These are phyloP conservation scores for Thaumetopoea pityocampa DNA, from an alignment of 1,140 invertebrate genomes.

Conservation along the genomic window DNA sequence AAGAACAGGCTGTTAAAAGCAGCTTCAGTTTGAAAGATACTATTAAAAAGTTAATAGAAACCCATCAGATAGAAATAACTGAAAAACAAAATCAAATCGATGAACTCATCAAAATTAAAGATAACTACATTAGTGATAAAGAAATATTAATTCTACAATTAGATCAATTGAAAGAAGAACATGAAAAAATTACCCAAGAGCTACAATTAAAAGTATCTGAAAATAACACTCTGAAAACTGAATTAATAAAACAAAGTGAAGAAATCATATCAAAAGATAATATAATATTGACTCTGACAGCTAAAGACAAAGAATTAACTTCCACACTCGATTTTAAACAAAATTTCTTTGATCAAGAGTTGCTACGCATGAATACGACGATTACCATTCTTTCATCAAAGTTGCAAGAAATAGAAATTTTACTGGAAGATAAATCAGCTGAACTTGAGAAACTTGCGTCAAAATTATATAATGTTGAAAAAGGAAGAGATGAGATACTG, in stretches of 20 bases:
- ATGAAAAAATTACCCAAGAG: constrained; percentile 11
- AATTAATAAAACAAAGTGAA: constrained; percentile 2
- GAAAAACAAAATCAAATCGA: constrained; percentile 10
- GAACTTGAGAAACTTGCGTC: constrained; percentile 7
- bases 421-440: constrained; percentile 5
- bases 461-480: constrained; percentile 16
- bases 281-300: not conserved
- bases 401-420: constrained; percentile 1
- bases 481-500: constrained; percentile 25
- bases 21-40: constrained; percentile 15
- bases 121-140: not conserved
- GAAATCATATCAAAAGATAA: not conserved
- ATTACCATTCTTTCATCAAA: not conserved
- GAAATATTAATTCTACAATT: constrained; percentile 1
- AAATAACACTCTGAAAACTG: not conserved
- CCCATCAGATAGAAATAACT: constrained; percentile 14
- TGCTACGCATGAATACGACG: too few species aligned
- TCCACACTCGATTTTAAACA: not conserved
- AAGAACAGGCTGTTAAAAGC: constrained; percentile 20
- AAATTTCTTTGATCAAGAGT: not conserved
- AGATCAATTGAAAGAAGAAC: constrained; percentile 7
- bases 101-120: not conserved
- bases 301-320: constrained; percentile 1
- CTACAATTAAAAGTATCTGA: not conserved
- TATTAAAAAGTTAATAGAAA: constrained; percentile 8